Evolutionary conservation across 2,888 invertebrate genomes (phyloP).

Genomic region (Maniola hyperantus): DNA sequence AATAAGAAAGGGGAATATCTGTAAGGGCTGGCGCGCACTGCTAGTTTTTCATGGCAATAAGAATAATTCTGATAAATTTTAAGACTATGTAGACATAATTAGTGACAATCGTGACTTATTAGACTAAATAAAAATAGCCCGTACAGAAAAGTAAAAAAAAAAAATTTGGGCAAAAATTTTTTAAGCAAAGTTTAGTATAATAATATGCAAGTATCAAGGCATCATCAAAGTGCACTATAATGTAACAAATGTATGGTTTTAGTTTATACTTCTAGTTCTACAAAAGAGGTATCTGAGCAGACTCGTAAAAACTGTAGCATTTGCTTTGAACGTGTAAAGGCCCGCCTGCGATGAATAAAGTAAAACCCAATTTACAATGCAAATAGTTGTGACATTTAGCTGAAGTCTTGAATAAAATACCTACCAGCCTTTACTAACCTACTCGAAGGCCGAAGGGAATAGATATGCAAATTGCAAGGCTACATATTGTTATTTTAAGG

Average conservation of each 20-base stretch:
- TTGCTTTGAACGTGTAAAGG: slow-evolving; percentile 3
- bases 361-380: slow-evolving; percentile 8
- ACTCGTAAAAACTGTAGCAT: not conserved
- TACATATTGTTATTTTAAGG: not conserved
- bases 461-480: not conserved
- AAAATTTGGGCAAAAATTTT: too few species aligned
- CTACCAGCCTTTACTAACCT: not conserved
- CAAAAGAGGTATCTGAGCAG: not conserved
- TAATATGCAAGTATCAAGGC: not conserved
- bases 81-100: too few species aligned
- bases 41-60: not conserved
- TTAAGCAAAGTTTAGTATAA: too few species aligned
- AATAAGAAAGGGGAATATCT: slow-evolving; percentile 34
- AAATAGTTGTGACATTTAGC: slow-evolving; percentile 16
- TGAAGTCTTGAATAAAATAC: slow-evolving; percentile 8
- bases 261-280: not conserved
- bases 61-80: not conserved
- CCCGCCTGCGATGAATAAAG: slow-evolving; percentile 12
- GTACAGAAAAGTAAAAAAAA: too few species aligned
- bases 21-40: slow-evolving; percentile 27
- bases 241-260: not conserved
- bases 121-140: not conserved
- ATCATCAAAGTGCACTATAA: too few species aligned
- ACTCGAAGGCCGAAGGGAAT: not conserved
- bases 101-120: not conserved